These are phyloP conservation scores for Oxyruncus cristatus DNA, from an alignment of 2,113 vertebrate species.

Conservation along the genomic window DNA sequence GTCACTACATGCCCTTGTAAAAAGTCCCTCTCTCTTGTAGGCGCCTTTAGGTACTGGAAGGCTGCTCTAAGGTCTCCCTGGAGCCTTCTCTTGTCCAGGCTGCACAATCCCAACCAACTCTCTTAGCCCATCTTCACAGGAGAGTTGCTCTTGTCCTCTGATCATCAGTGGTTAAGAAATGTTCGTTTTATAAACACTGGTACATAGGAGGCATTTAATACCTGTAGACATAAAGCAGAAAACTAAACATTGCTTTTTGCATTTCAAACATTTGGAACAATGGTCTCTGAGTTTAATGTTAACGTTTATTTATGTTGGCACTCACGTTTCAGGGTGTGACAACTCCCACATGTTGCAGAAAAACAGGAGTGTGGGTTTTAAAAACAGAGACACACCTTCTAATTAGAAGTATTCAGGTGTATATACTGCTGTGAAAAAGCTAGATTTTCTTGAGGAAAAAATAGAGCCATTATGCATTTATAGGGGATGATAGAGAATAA, in stretches of 20 bases:
- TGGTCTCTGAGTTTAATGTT: not conserved
- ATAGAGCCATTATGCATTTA: not conserved
- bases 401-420: slow-evolving; percentile 20
- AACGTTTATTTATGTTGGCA: not conserved
- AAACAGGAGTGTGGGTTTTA: not conserved
- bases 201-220: not conserved
- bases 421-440: slow-evolving; percentile 2
- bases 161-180: not conserved
- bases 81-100: not conserved
- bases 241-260: not conserved
- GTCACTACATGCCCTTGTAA: not conserved
- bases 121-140: not conserved
- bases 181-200: not conserved
- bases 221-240: not conserved
- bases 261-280: not conserved
- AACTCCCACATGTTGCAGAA: not conserved
- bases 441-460: slow-evolving; percentile 28
- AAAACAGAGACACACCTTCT: not conserved
- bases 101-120: not conserved
- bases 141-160: not conserved
- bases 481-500: not conserved
- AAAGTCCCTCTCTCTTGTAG: not conserved
- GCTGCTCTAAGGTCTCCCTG: not conserved
- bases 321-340: not conserved
- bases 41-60: not conserved